A percentile compares a stretch with the other conserved stretches of the same genome.
Conservation (phyloP, 2,888 invertebrate species). For the Chironomus tentans region DNA sequence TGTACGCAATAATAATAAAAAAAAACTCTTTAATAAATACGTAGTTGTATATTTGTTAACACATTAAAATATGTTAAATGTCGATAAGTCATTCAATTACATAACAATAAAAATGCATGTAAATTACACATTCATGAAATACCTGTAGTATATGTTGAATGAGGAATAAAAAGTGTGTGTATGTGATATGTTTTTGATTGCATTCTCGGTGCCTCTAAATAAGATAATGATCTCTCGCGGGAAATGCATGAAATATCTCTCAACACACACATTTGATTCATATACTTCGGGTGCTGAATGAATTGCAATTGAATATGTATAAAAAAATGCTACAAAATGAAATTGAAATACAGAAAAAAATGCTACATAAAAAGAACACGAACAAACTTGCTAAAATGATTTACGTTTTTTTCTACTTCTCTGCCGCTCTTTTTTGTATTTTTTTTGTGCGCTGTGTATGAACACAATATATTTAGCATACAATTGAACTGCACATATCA, state of each 20-base stretch:
- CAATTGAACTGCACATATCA: slow-evolving; percentile 17
- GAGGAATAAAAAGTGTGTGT: slow-evolving; percentile 2
- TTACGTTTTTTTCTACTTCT: not conserved
- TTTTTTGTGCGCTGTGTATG: not conserved
- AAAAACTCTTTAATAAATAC: too few species aligned
- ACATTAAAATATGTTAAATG: slow-evolving; percentile 5
- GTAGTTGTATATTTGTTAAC: not conserved
- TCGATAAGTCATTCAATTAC: not conserved
- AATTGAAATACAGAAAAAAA: not conserved
- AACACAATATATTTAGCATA: slow-evolving; percentile 16
- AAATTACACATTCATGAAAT: slow-evolving; percentile 22
- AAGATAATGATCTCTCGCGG: slow-evolving; percentile 22
- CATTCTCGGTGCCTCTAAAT: not conserved
- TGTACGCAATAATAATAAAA: too few species aligned
- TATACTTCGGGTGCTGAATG: not conserved
- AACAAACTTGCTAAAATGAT: slow-evolving; percentile 21
- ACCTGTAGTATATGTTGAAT: not conserved
- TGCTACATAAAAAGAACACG: not conserved
- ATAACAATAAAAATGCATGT: slow-evolving; percentile 14
- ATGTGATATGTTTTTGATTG: slow-evolving; percentile 15
- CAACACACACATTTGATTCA: not conserved
- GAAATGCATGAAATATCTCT: slow-evolving; percentile 22
- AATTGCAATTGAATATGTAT: too few species aligned
- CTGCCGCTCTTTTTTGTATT: not conserved
- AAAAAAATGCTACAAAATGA: not conserved